A percentile compares a stretch with the other conserved stretches of the same genome.
phyloP scores from a whole-genome alignment of 2,888 invertebrate genomes.

The Spilarctia lutea region DNA sequence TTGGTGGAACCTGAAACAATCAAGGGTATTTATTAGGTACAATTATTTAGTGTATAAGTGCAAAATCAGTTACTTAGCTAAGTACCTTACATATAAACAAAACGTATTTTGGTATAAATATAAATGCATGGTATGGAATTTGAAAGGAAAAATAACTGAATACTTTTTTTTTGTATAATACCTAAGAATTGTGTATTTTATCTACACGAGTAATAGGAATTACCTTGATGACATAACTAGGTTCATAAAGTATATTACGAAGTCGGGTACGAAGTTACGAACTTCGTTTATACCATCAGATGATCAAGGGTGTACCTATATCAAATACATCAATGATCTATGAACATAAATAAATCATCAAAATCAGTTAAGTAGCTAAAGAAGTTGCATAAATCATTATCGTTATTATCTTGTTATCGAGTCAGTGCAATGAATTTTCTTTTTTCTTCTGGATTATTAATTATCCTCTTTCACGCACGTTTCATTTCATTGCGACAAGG shows the following conservation, averaged over 20 bases:
- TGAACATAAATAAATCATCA: too few relatives aligned
- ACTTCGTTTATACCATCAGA: too few relatives aligned
- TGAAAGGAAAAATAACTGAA: background rate
- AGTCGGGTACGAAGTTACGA: background rate
- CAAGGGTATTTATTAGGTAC: slow-evolving; percentile 42
- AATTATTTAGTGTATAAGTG: slow-evolving; percentile 5
- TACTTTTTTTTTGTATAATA: background rate
- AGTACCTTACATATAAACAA: background rate
- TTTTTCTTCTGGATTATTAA: too few relatives aligned
- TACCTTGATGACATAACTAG: background rate
- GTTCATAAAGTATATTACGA: background rate
- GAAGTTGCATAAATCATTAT: too few relatives aligned
- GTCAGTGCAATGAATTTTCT: too few relatives aligned
- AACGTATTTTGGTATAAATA: background rate
- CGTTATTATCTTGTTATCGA: too few relatives aligned
- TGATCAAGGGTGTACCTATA: too few relatives aligned
- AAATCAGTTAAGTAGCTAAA: too few relatives aligned
- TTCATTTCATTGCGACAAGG: background rate
- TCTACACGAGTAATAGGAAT: background rate
- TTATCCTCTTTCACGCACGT: too few relatives aligned
- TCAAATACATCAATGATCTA: too few relatives aligned
- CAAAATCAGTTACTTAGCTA: background rate
- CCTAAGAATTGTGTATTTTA: background rate
- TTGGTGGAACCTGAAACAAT: slow-evolving; percentile 83
- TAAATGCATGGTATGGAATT: background rate